Evolutionary conservation across 2,888 invertebrate species (phyloP).

Genomic region (Phyto melanocephala): DNA sequence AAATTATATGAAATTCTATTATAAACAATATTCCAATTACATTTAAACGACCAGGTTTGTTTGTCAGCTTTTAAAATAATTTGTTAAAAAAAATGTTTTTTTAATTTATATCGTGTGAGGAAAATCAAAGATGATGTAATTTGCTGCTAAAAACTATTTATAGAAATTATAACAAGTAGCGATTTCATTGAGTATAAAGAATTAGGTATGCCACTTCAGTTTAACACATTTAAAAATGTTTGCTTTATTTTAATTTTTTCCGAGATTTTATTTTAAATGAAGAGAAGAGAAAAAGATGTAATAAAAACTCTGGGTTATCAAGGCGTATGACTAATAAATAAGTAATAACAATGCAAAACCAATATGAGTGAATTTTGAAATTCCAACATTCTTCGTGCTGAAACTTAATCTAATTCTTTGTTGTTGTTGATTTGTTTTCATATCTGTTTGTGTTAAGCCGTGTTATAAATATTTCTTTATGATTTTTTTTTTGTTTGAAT

Average conservation of each 20-base stretch:
- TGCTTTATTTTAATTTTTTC: no score
- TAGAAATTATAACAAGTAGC: constrained; percentile 37
- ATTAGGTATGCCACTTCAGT: no score
- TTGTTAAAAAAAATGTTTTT: background rate
- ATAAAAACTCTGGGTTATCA: constrained; percentile 47
- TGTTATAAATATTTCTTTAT: no score
- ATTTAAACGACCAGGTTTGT: background rate
- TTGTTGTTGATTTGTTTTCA: background rate
- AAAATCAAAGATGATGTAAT: constrained; percentile 36
- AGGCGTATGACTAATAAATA: constrained; percentile 47
- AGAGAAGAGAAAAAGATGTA: no score
- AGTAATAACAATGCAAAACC: background rate
- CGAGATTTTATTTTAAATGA: no score
- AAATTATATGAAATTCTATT: background rate
- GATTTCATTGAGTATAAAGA: background rate
- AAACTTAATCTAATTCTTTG: constrained; percentile 45
- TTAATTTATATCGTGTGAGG: constrained; percentile 10
- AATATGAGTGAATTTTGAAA: background rate
- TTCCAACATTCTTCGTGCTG: constrained; percentile 41
- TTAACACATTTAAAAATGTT: no score
- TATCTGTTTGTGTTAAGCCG: background rate
- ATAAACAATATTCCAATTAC: no score
- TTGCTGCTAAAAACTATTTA: constrained; percentile 38
- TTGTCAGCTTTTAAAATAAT: background rate
- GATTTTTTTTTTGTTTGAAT: background rate